Percentiles rank a stretch among this genome's conserved stretches.
Evolutionary conservation across 2,113 vertebrate species (phyloP).

Genomic region (Actinemys pallida): DNA sequence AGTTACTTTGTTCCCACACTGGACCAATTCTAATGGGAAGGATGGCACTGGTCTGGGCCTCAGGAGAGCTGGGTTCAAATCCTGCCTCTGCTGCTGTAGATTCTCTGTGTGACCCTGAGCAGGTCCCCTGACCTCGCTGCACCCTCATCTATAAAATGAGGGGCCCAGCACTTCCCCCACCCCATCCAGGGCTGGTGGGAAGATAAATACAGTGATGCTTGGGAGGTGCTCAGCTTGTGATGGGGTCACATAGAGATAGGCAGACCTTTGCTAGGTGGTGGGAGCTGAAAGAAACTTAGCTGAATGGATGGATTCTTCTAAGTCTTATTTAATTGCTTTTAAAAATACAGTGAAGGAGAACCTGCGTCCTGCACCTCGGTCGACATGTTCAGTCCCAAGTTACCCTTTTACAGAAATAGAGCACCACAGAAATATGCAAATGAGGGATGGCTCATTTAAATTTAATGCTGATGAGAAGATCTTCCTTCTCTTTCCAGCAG

Average conservation of each 20-base stretch:
- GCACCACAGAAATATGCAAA: slow-evolving; percentile 57
- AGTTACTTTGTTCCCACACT: neutral
- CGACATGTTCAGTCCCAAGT: neutral
- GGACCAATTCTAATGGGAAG: neutral
- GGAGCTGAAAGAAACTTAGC: neutral
- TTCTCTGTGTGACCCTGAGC: neutral
- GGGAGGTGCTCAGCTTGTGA: too few relatives aligned
- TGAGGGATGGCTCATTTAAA: slow-evolving; percentile 75
- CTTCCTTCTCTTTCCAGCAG: slow-evolving; percentile 77
- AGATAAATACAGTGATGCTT: neutral
- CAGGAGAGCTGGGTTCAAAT: neutral
- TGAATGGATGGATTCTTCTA: accelerated
- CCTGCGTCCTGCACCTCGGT: neutral
- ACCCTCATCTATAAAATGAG: neutral
- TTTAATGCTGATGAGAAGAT: slow-evolving; percentile 80
- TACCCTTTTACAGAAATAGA: slow-evolving; percentile 58
- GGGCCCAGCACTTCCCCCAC: neutral
- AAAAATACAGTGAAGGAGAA: neutral
- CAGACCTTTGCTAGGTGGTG: neutral
- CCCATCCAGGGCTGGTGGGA: neutral
- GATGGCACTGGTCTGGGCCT: neutral
- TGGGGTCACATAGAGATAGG: neutral
- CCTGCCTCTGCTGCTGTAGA: neutral
- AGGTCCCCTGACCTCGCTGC: accelerated
- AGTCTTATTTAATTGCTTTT: neutral